phyloP scores from a whole-genome alignment of 2,888 invertebrate species.

The Anorthoa munda region DNA sequence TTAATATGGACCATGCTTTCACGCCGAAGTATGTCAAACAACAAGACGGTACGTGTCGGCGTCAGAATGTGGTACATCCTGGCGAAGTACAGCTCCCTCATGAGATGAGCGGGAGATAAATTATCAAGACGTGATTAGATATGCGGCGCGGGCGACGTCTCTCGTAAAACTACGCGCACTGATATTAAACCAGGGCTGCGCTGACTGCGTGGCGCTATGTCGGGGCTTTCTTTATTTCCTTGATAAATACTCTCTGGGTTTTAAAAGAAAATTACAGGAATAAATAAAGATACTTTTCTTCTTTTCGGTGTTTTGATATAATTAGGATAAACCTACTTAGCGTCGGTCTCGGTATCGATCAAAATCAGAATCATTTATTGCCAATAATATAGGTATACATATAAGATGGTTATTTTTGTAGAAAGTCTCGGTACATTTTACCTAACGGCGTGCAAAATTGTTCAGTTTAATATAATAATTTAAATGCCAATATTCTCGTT shows the following conservation, averaged over 20 bases:
- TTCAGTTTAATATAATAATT: no score
- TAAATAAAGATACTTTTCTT: background rate
- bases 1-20: slow-evolving; percentile 28
- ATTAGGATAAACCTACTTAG: background rate
- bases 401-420: no score
- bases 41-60: slow-evolving; percentile 50
- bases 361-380: background rate
- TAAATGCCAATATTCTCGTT: no score
- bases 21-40: slow-evolving; percentile 63
- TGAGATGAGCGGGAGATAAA: slow-evolving; percentile 62
- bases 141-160: slow-evolving; percentile 72
- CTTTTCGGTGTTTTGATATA: background rate
- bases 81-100: slow-evolving; percentile 1
- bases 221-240: background rate
- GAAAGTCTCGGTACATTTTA: no score
- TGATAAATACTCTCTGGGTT: background rate
- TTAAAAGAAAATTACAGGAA: background rate
- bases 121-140: slow-evolving; percentile 72
- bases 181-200: slow-evolving; percentile 72
- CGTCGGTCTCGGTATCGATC: background rate
- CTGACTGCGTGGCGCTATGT: slow-evolving; percentile 1
- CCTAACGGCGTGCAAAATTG: no score
- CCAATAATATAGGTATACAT: no score
- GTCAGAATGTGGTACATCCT: slow-evolving; percentile 45
- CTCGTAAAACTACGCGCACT: slow-evolving; percentile 79